These are phyloP conservation scores for Caenorhabditis tropicalis DNA, from an alignment of 1,140 invertebrate genomes.

Conservation along the genomic window DNA sequence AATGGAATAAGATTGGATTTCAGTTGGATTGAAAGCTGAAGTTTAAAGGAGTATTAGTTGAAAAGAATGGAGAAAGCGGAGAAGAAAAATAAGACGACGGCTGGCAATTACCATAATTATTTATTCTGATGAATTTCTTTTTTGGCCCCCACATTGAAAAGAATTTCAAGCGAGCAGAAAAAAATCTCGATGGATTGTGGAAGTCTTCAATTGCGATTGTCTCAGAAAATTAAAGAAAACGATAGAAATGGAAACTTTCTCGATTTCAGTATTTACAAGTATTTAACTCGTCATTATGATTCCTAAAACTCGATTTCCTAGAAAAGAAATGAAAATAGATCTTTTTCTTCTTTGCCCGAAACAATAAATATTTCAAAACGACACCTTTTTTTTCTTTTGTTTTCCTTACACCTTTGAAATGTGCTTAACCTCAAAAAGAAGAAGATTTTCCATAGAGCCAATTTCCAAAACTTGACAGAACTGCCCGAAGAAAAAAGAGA, in stretches of 20 bases:
- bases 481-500: background rate
- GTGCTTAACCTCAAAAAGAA: background rate
- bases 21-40: background rate
- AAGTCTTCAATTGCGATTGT: too few relatives aligned
- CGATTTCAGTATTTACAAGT: too few relatives aligned
- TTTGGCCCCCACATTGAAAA: background rate
- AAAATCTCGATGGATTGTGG: too few relatives aligned
- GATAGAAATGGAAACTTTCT: too few relatives aligned
- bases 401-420: background rate
- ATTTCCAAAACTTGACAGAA: background rate
- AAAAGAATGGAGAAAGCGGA: background rate
- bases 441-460: background rate
- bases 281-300: too few relatives aligned
- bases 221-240: too few relatives aligned
- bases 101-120: constrained; percentile 41
- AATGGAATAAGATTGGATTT: constrained; percentile 6
- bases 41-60: background rate
- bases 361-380: background rate
- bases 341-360: too few relatives aligned
- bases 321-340: too few relatives aligned
- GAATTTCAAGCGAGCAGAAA: background rate
- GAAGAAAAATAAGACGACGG: background rate
- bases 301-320: too few relatives aligned
- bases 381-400: background rate
- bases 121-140: constrained; percentile 20